phyloP scores from a whole-genome alignment of 1,140 invertebrate genomes.

The Megathymus violae region DNA sequence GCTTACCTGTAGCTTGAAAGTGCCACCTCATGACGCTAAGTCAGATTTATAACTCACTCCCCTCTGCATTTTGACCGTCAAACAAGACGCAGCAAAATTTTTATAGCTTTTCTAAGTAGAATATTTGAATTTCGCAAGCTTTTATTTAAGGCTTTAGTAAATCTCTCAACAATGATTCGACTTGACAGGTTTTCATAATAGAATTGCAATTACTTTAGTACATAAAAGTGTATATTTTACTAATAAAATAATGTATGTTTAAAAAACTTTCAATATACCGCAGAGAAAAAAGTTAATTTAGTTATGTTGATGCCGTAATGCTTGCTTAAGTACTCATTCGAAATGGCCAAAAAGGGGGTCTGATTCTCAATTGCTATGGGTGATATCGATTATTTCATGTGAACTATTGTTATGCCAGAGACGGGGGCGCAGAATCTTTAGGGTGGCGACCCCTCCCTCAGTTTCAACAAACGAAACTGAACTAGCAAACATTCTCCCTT shows the following conservation, averaged over 20 bases:
- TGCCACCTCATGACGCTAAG: conserved; percentile 62
- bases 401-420: conserved; percentile 71
- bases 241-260: too few relatives aligned
- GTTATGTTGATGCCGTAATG: conserved; percentile 17
- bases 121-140: conserved; percentile 15
- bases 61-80: conserved; percentile 56
- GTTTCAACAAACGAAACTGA: conserved; percentile 48
- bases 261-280: conserved; percentile 7
- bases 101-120: conserved; percentile 10
- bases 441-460: conserved; percentile 55
- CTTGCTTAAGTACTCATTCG: conserved; percentile 24
- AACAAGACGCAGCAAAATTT: conserved; percentile 43
- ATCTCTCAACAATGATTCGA: not conserved
- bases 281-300: conserved; percentile 1
- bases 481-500: conserved; percentile 55
- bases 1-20: conserved; percentile 46
- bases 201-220: not conserved
- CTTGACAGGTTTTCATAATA: too few relatives aligned
- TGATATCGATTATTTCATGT: conserved; percentile 74
- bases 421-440: conserved; percentile 68
- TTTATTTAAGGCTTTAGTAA: not conserved
- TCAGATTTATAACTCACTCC: conserved; percentile 68
- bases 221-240: too few relatives aligned
- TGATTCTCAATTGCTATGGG: conserved; percentile 33
- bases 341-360: conserved; percentile 36